These are phyloP conservation scores for Pampus argenteus DNA, from an alignment of 2,797 vertebrate genomes.

Conservation along the genomic window DNA sequence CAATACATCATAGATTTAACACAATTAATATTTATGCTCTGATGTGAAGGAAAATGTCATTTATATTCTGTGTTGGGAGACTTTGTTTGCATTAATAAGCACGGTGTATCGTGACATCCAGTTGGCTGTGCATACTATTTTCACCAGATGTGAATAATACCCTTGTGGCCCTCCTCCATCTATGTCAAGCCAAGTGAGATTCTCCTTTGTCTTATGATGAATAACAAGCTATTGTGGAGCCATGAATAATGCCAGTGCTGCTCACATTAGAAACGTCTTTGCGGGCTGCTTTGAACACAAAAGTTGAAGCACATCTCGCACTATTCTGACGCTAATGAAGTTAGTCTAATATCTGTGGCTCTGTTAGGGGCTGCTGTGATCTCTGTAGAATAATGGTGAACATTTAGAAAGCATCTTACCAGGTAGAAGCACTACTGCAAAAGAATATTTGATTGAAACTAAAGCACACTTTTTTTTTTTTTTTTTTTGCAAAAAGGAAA, in stretches of 20 bases:
- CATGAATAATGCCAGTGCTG: slow-evolving; percentile 77
- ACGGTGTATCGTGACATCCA: slow-evolving; percentile 77
- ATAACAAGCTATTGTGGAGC: slow-evolving; percentile 79
- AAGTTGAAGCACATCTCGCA: slow-evolving; percentile 45
- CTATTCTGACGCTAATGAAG: slow-evolving; percentile 56
- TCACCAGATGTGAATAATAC: slow-evolving; percentile 84
- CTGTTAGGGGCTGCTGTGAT: slow-evolving; percentile 26
- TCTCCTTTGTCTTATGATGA: slow-evolving; percentile 85
- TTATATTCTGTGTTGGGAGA: slow-evolving; percentile 76
- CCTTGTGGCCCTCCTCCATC: slow-evolving; percentile 80
- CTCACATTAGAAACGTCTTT: slow-evolving; percentile 64
- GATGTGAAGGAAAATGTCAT: slow-evolving; percentile 74
- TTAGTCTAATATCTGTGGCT: slow-evolving; percentile 41
- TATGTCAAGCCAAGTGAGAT: slow-evolving; percentile 80
- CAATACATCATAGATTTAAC: slow-evolving; percentile 77
- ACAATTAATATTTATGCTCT: slow-evolving; percentile 80
- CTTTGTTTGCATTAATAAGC: slow-evolving; percentile 83
- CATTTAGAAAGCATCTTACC: slow-evolving; percentile 20
- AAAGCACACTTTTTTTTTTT: too few species aligned
- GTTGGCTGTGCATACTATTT: slow-evolving; percentile 78
- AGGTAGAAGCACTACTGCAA: neutral
- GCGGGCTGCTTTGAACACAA: slow-evolving; percentile 58
- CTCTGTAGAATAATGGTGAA: slow-evolving; percentile 13
- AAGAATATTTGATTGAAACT: neutral
- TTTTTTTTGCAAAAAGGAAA: neutral